phyloP scores from a whole-genome alignment of 2,113 vertebrate species.

The Salvelinus namaycush region DNA sequence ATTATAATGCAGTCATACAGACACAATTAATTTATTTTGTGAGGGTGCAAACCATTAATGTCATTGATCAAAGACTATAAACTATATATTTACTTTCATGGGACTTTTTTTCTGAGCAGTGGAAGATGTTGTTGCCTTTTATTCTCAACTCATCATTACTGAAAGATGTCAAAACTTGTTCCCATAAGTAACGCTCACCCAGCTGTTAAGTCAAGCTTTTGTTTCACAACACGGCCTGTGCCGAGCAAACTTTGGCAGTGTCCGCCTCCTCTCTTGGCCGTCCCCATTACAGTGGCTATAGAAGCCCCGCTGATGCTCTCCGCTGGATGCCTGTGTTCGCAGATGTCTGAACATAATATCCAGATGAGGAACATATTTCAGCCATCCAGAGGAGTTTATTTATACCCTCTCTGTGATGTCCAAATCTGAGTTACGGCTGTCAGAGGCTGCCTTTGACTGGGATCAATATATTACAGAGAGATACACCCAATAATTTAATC shows the following conservation, averaged over 20 bases:
- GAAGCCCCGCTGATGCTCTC: constrained; percentile 23
- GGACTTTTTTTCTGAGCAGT: too few relatives aligned
- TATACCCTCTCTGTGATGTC: constrained; percentile 43
- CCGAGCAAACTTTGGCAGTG: constrained; percentile 12
- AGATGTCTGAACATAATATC: constrained; percentile 47
- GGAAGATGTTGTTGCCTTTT: too few relatives aligned
- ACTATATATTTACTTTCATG: too few relatives aligned
- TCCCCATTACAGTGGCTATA: constrained; percentile 20
- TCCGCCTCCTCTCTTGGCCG: not conserved
- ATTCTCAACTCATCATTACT: not conserved
- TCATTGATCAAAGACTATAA: too few relatives aligned
- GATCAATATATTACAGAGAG: constrained; percentile 33
- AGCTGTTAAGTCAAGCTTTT: constrained; percentile 18
- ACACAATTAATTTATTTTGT: not conserved
- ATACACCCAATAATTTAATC: constrained; percentile 20
- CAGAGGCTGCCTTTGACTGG: constrained; percentile 18
- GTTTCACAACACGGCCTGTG: constrained; percentile 23
- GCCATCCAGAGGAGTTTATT: constrained; percentile 33
- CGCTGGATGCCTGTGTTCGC: constrained; percentile 35
- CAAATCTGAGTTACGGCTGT: constrained; percentile 16
- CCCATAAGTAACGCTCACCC: constrained; percentile 20
- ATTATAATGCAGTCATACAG: not conserved
- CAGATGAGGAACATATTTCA: constrained; percentile 40
- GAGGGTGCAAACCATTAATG: too few relatives aligned
- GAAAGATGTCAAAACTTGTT: not conserved